Conservation (phyloP, 2,113 vertebrate genomes). For the Oryzias woworae region DNA sequence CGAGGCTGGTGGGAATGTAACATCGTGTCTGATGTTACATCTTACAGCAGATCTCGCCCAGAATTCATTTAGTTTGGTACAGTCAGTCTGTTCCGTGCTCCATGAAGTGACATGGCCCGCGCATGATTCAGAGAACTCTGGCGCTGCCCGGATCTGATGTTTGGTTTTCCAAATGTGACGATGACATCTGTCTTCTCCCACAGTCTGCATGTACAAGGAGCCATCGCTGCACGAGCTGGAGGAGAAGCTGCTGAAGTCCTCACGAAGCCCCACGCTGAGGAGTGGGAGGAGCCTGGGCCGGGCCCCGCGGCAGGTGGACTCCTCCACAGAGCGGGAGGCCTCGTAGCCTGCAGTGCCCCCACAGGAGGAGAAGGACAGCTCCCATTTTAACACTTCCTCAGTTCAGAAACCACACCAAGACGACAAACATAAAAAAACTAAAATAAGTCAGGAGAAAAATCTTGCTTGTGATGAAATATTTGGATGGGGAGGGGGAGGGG, state of each 20-base stretch:
- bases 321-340: conserved; percentile 82
- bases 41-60: no score
- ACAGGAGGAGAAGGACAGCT: conserved; percentile 45
- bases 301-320: conserved; percentile 79
- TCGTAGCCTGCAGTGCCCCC: conserved; percentile 58
- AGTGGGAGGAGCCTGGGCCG: conserved; percentile 80
- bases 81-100: no score
- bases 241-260: conserved; percentile 93
- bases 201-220: conserved; percentile 99
- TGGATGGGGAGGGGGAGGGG: conserved; percentile 59
- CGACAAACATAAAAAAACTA: conserved; percentile 27
- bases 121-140: no score
- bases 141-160: no score
- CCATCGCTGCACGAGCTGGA: conserved; percentile 97
- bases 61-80: no score
- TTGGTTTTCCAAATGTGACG: background rate
- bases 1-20: no score
- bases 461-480: conserved; percentile 84
- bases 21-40: no score
- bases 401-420: conserved; percentile 48
- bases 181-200: background rate
- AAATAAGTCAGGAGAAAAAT: conserved; percentile 22
- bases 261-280: conserved; percentile 92
- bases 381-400: conserved; percentile 57
- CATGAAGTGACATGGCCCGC: no score